A percentile compares a stretch with the other conserved stretches of the same genome.
phyloP scores from a whole-genome alignment of 2,888 invertebrate species.

The Dexiosoma caninum region DNA sequence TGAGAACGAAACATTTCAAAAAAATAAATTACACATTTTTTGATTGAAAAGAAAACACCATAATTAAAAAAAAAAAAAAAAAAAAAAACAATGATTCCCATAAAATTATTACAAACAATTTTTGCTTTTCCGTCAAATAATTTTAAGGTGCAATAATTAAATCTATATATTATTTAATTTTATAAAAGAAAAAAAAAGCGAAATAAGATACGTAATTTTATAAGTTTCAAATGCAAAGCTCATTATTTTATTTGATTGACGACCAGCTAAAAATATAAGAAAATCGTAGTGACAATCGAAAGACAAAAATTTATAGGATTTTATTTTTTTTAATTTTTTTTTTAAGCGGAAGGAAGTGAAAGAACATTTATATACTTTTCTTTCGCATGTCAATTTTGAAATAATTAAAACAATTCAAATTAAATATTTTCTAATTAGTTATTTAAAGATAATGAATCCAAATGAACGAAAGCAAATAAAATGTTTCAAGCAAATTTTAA shows the following conservation, averaged over 20 bases:
- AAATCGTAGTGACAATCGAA: background rate
- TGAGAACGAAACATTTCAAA: too few relatives aligned
- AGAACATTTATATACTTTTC: background rate
- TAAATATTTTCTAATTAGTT: conserved; percentile 29
- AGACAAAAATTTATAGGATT: background rate
- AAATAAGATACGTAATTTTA: too few relatives aligned
- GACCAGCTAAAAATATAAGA: background rate
- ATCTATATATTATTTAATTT: background rate
- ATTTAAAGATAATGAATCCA: background rate
- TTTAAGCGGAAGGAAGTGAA: conserved; percentile 51
- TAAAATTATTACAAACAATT: too few relatives aligned
- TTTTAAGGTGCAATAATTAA: conserved; percentile 4
- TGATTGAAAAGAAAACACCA: too few relatives aligned
- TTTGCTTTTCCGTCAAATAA: background rate
- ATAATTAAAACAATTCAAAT: conserved; percentile 26
- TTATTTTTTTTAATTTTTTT: background rate
- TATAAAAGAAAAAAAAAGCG: too few relatives aligned
- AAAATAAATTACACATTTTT: too few relatives aligned
- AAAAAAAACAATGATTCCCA: background rate
- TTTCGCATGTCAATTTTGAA: conserved; percentile 18
- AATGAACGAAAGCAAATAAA: background rate
- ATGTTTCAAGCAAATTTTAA: background rate
- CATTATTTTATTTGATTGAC: background rate
- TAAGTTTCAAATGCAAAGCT: background rate
- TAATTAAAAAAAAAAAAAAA: too few relatives aligned